Conservation (phyloP, 2,888 invertebrate genomes). For the Tribolium freemani region DNA sequence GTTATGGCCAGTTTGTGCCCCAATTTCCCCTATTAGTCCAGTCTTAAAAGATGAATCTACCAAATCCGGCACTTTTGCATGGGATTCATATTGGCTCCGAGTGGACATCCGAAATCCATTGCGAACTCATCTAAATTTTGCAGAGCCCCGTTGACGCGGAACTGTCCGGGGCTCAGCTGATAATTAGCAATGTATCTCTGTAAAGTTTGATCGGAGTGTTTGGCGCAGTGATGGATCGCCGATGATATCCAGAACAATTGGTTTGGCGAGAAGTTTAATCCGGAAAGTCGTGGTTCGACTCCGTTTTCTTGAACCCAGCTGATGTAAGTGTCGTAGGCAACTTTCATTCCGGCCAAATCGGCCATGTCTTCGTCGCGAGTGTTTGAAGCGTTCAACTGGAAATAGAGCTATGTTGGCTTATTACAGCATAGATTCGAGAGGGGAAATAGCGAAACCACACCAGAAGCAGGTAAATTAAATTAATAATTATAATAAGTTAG, state of each 20-base stretch:
- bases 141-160: conserved; percentile 73
- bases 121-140: conserved; percentile 74
- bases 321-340: conserved; percentile 87
- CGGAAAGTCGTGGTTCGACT: conserved; percentile 75
- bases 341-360: conserved; percentile 92
- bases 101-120: conserved; percentile 73
- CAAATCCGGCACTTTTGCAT: conserved; percentile 74
- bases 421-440: too few relatives aligned
- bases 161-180: conserved; percentile 74
- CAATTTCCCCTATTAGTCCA: conserved; percentile 8
- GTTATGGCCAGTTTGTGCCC: background rate
- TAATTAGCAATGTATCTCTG: conserved; percentile 83
- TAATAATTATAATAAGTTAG: conserved; percentile 20
- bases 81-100: conserved; percentile 74
- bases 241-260: conserved; percentile 88
- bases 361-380: conserved; percentile 83
- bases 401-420: conserved; percentile 28
- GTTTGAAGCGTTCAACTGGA: conserved; percentile 52
- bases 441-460: conserved; percentile 2
- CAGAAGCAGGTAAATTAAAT: conserved; percentile 15
- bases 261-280: conserved; percentile 76
- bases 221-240: conserved; percentile 89
- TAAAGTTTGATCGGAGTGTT: conserved; percentile 72
- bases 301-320: conserved; percentile 77
- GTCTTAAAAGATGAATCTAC: conserved; percentile 62